These are phyloP conservation scores for Drosophila virilis DNA, from an alignment of 1,140 invertebrate species.

Conservation along the genomic window DNA sequence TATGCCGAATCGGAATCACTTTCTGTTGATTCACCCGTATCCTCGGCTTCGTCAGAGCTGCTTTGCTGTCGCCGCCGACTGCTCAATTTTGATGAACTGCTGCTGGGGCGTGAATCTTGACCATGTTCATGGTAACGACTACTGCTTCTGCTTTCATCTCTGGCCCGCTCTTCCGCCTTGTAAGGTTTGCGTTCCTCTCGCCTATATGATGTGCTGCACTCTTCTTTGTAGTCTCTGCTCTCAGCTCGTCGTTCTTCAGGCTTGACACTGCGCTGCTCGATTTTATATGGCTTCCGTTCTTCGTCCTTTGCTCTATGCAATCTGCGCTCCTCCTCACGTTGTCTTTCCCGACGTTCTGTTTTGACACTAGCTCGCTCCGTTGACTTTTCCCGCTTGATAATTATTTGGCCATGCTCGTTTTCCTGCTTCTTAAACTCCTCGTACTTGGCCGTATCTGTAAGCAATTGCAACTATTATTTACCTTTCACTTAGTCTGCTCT, in stretches of 20 bases:
- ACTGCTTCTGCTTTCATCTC: conserved; percentile 24
- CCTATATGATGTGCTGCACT: conserved; percentile 27
- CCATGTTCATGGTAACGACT: conserved; percentile 20
- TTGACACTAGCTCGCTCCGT: conserved; percentile 1
- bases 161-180: conserved; percentile 13
- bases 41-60: conserved; percentile 68
- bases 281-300: conserved; percentile 41
- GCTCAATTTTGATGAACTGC: conserved; percentile 38
- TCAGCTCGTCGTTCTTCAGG: conserved; percentile 24
- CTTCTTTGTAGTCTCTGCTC: conserved; percentile 27
- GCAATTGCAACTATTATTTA: conserved; percentile 4
- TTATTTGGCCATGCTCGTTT: conserved; percentile 77
- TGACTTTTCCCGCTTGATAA: conserved; percentile 58
- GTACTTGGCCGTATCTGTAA: conserved; percentile 88
- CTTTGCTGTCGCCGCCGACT: conserved; percentile 38
- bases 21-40: conserved; percentile 70
- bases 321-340: conserved; percentile 34
- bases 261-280: conserved; percentile 10
- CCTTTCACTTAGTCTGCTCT: background rate
- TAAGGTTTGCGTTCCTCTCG: conserved; percentile 32
- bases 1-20: conserved; percentile 73
- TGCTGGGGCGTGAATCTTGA: conserved; percentile 22
- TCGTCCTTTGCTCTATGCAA: conserved; percentile 33
- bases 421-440: conserved; percentile 88
- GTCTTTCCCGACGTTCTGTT: conserved; percentile 26